Percentiles rank a stretch among this genome's conserved stretches.
Evolutionary conservation across 2,113 vertebrate genomes (phyloP).

Genomic region (Suricata suricatta): DNA sequence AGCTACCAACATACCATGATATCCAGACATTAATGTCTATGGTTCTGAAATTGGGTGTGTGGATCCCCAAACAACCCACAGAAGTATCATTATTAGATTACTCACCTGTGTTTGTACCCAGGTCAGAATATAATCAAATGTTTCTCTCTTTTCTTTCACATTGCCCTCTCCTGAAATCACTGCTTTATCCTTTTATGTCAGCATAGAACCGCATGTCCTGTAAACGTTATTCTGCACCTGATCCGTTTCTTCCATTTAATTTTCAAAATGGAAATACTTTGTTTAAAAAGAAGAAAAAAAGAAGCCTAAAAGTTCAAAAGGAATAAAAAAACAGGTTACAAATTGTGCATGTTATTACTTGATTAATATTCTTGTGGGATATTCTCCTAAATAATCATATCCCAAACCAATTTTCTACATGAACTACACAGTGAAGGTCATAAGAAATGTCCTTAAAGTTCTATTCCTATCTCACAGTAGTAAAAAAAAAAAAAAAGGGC

Average conservation of each 20-base stretch:
- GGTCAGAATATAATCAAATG: not conserved
- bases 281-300: not conserved
- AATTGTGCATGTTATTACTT: not conserved
- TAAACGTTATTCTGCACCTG: not conserved
- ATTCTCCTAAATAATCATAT: constrained; percentile 38
- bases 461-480: not conserved
- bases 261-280: constrained; percentile 21
- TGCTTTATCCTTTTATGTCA: not conserved
- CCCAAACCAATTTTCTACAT: constrained; percentile 51
- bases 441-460: not conserved
- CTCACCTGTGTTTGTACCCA: not conserved
- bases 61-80: not conserved
- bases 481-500: not conserved
- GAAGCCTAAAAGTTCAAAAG: not conserved
- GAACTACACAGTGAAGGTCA: constrained; percentile 49
- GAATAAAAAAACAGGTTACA: not conserved
- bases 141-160: not conserved
- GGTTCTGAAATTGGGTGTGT: not conserved
- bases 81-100: not conserved
- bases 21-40: not conserved
- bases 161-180: not conserved
- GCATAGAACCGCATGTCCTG: not conserved
- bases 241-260: not conserved
- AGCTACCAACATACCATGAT: not conserved
- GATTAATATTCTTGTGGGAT: constrained; percentile 54